These are phyloP conservation scores for Sardinella longiceps DNA, from an alignment of 2,797 vertebrate genomes.

Conservation along the genomic window DNA sequence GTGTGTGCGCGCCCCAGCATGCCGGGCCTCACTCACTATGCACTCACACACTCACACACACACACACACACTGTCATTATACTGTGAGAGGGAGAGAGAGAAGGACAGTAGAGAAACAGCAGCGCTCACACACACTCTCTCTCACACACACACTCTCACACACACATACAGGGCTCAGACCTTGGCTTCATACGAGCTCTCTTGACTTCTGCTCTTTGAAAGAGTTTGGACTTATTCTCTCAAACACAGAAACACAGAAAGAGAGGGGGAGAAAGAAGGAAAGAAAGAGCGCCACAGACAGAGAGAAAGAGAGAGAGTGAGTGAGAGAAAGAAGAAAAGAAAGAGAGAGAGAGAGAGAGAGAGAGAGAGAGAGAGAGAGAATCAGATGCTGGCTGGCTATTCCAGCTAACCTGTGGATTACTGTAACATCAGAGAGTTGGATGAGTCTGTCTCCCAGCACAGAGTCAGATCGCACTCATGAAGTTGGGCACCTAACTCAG, in stretches of 20 bases:
- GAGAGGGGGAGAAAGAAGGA: background rate
- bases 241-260: background rate
- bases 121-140: background rate
- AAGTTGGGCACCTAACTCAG: constrained; percentile 37
- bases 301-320: background rate
- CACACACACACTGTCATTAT: constrained; percentile 16
- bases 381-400: background rate
- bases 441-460: background rate
- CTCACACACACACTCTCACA: no score
- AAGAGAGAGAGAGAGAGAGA: background rate
- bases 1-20: constrained; percentile 41
- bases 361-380: background rate
- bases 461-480: background rate
- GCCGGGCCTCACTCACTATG: constrained; percentile 18
- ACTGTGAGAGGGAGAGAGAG: constrained; percentile 1
- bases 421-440: background rate
- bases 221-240: background rate
- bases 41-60: background rate
- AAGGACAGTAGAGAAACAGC: background rate
- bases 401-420: background rate
- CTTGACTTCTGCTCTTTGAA: background rate
- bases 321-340: background rate
- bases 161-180: background rate
- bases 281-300: no score
- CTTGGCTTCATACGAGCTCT: background rate